phyloP scores from a whole-genome alignment of 2,797 vertebrate genomes.

The Falco peregrinus region DNA sequence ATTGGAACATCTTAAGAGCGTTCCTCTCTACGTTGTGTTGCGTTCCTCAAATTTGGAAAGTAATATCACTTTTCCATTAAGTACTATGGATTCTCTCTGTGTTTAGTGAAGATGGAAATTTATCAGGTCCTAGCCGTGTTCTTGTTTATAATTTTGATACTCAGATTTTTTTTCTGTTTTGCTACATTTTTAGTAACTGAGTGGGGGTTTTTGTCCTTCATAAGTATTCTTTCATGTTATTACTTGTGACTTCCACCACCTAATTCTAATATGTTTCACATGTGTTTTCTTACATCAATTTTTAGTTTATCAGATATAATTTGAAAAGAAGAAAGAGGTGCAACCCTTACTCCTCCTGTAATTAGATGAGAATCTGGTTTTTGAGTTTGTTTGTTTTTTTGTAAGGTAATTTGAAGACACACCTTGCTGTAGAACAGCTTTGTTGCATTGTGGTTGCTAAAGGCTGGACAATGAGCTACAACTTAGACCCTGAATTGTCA shows the following conservation, averaged over 20 bases:
- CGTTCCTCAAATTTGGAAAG: neutral
- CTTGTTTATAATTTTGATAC: neutral
- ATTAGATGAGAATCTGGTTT: neutral
- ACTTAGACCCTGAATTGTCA: neutral
- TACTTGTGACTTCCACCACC: neutral
- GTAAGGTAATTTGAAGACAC: neutral
- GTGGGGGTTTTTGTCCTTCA: rapidly evolving
- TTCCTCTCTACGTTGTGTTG: rapidly evolving
- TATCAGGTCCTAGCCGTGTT: neutral
- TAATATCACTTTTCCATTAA: neutral
- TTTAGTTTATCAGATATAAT: neutral
- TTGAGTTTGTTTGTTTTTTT: neutral
- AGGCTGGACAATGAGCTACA: neutral
- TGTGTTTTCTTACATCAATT: neutral
- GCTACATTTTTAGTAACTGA: neutral
- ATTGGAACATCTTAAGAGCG: rapidly evolving
- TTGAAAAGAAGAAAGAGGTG: neutral
- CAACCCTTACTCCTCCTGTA: neutral
- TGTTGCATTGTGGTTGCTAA: rapidly evolving
- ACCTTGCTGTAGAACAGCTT: neutral
- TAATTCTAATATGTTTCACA: neutral
- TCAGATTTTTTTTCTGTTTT: neutral
- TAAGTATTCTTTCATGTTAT: neutral
- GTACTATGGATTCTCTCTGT: neutral
- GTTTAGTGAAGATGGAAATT: neutral